Conservation (phyloP, 2,888 invertebrate genomes). For the Dolichomitus sp. region DNA sequence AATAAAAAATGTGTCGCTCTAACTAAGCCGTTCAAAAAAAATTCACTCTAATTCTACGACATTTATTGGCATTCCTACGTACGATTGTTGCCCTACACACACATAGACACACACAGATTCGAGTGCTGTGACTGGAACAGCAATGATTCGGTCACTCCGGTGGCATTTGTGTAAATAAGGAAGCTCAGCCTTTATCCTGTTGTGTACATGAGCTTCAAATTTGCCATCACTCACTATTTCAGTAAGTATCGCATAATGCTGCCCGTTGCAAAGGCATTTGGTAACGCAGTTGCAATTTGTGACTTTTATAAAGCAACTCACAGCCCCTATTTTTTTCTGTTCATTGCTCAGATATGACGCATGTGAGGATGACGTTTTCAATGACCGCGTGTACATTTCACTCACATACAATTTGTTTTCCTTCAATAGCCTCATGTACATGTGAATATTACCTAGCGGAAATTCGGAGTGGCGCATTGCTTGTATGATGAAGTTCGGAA, state of each 20-base stretch:
- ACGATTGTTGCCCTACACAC: background rate
- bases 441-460: background rate
- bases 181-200: background rate
- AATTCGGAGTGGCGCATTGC: background rate
- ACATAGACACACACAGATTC: background rate
- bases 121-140: background rate
- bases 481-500: constrained; percentile 5
- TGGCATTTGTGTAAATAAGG: constrained; percentile 7
- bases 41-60: constrained; percentile 6
- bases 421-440: constrained; percentile 8
- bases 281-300: background rate
- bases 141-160: background rate
- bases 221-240: background rate
- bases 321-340: background rate
- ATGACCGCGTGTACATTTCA: background rate
- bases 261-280: background rate
- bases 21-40: background rate
- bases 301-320: background rate
- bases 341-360: background rate
- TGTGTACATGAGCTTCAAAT: background rate
- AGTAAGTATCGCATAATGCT: constrained; percentile 3
- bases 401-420: background rate
- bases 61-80: constrained; percentile 1
- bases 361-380: constrained; percentile 2
- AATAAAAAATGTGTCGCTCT: background rate